phyloP scores from a whole-genome alignment of 1,140 invertebrate species.

The Drosophila pseudoananassae region DNA sequence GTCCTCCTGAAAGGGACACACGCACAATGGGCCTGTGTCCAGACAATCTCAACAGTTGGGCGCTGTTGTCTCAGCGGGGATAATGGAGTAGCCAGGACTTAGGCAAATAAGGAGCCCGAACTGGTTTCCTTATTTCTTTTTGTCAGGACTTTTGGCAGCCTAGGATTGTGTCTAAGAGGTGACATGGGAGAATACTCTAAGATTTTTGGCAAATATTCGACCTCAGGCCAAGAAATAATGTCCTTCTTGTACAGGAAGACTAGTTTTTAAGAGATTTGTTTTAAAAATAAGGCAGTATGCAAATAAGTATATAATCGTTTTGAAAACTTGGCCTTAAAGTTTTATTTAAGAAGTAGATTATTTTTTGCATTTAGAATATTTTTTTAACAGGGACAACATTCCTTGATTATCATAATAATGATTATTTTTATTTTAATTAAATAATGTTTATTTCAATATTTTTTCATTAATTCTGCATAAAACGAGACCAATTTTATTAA shows the following conservation, averaged over 20 bases:
- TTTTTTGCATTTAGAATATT: no score
- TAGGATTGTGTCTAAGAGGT: neutral
- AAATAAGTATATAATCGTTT: no score
- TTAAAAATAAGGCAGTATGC: no score
- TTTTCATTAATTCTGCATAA: no score
- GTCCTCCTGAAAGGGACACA: constrained; percentile 11
- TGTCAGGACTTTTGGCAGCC: neutral
- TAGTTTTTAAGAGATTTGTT: neutral
- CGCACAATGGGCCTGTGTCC: constrained; percentile 29
- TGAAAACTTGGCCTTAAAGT: no score
- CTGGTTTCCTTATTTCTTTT: constrained; percentile 8
- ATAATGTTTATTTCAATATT: no score
- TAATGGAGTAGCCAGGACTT: constrained; percentile 10
- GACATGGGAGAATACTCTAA: neutral
- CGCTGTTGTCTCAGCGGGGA: constrained; percentile 17
- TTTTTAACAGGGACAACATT: no score
- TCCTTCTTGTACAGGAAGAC: neutral
- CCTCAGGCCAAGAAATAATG: no score
- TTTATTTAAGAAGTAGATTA: no score
- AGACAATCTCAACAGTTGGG: constrained; percentile 19
- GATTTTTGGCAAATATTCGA: neutral
- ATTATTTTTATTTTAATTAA: no score
- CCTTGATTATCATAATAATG: no score
- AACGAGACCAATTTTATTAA: no score
- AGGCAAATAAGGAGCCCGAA: constrained; percentile 4